Percentiles rank a stretch among this genome's conserved stretches.
Evolutionary conservation across 2,113 vertebrate species (phyloP).

Genomic region (Oncorhynchus mykiss): DNA sequence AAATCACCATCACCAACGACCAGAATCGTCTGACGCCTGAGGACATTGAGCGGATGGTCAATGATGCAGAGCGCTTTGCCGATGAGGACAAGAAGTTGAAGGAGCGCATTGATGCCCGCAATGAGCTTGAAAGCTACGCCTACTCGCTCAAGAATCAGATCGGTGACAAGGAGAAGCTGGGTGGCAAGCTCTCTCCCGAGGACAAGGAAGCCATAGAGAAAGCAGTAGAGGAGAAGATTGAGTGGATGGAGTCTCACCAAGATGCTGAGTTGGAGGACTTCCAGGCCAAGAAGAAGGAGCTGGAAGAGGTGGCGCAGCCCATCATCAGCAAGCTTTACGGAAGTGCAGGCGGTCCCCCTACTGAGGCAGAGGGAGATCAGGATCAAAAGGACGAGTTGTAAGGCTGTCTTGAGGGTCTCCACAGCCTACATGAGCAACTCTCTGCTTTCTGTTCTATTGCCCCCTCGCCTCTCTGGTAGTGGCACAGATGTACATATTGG

Average conservation of each 20-base stretch:
- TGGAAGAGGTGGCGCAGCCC: slow-evolving; percentile 93
- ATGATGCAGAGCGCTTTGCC: slow-evolving; percentile 91
- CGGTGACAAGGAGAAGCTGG: slow-evolving; percentile 96
- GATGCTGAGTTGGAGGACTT: slow-evolving; percentile 93
- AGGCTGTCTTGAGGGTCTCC: slow-evolving; percentile 40
- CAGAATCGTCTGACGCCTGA: slow-evolving; percentile 93
- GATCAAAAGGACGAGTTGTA: slow-evolving; percentile 93
- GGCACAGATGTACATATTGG: slow-evolving; percentile 67
- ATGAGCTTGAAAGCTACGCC: slow-evolving; percentile 93
- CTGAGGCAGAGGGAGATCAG: slow-evolving; percentile 59
- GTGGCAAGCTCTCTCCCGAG: slow-evolving; percentile 90
- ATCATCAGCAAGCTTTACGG: slow-evolving; percentile 95
- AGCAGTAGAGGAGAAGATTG: slow-evolving; percentile 94
- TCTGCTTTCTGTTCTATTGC: too few species aligned
- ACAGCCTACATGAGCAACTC: too few species aligned
- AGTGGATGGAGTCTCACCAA: slow-evolving; percentile 96
- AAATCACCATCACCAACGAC: slow-evolving; percentile 97
- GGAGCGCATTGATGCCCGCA: slow-evolving; percentile 89
- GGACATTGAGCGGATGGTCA: slow-evolving; percentile 96
- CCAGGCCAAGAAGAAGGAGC: slow-evolving; percentile 95
- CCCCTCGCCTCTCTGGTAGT: neutral
- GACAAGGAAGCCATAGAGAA: slow-evolving; percentile 96
- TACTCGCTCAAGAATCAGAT: slow-evolving; percentile 98
- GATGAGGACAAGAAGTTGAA: slow-evolving; percentile 96
- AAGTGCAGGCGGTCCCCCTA: slow-evolving; percentile 82